phyloP scores from a whole-genome alignment of 2,888 invertebrate species.

The Ptycholaimellus sp. region DNA sequence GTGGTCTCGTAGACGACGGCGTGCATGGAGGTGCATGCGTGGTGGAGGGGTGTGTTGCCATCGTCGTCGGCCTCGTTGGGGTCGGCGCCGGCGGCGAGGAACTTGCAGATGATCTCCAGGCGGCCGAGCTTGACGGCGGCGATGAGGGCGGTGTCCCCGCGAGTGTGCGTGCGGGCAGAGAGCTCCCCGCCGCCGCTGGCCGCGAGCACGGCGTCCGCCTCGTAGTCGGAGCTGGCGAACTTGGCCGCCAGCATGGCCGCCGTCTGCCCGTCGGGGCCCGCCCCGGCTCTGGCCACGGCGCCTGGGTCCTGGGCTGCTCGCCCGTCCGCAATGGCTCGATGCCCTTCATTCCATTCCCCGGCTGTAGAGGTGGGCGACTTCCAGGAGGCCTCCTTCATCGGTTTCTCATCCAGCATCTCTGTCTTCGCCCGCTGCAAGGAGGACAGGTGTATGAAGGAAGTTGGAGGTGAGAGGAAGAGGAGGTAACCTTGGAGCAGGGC shows the following conservation, averaged over 20 bases:
- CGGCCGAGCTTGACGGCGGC: slow-evolving; percentile 10
- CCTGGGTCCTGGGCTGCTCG: slow-evolving; percentile 3
- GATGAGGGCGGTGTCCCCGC: slow-evolving; percentile 11
- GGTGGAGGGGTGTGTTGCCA: slow-evolving; percentile 6
- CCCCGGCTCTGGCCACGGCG: not conserved
- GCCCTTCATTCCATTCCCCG: not conserved
- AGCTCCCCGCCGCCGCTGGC: not conserved
- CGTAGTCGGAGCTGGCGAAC: slow-evolving; percentile 1
- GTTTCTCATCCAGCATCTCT: too few species aligned
- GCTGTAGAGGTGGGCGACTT: not conserved
- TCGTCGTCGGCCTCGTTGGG: slow-evolving; percentile 4
- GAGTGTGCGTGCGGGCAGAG: slow-evolving; percentile 11
- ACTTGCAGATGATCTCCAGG: slow-evolving; percentile 6
- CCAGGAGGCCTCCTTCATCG: not conserved
- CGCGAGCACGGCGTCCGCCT: slow-evolving; percentile 5
- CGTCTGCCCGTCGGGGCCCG: not conserved
- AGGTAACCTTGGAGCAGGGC: too few species aligned
- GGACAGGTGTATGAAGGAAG: too few species aligned
- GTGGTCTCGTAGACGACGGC: not conserved
- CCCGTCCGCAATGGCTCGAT: not conserved
- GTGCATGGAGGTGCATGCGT: slow-evolving; percentile 2
- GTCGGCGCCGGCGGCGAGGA: slow-evolving; percentile 8
- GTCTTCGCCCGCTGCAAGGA: too few species aligned
- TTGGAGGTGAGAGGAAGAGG: too few species aligned
- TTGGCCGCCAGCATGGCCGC: not conserved